Conservation (phyloP, 92 coral and sea anemone species). For the Phenganax marumi region DNA sequence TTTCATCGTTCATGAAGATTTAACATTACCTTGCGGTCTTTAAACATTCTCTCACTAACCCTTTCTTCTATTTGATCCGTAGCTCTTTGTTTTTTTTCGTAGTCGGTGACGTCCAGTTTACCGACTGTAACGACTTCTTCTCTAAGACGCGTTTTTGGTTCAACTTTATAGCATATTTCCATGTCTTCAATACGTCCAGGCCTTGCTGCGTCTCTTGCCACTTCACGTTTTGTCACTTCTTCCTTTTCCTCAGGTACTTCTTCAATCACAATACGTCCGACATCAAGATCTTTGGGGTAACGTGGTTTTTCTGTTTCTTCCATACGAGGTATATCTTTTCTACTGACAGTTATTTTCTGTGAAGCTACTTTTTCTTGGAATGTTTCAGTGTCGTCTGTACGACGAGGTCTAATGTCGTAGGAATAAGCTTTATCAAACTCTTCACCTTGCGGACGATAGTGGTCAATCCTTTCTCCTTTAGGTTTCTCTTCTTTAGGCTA, state of each 20-base stretch:
- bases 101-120: slow-evolving; percentile 10
- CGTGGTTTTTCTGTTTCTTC: not conserved
- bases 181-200: slow-evolving; percentile 23
- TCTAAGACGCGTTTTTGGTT: slow-evolving; percentile 9
- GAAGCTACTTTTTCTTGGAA: slow-evolving; percentile 4
- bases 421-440: slow-evolving; percentile 28
- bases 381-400: slow-evolving; percentile 15
- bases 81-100: not conserved
- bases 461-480: slow-evolving; percentile 1
- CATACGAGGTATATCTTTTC: slow-evolving; percentile 10
- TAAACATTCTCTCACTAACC: not conserved
- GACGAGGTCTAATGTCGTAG: not conserved
- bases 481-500: not conserved
- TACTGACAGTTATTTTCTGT: slow-evolving; percentile 18
- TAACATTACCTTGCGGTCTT: slow-evolving; percentile 15
- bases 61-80: slow-evolving; percentile 10
- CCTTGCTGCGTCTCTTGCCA: not conserved
- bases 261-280: slow-evolving; percentile 30
- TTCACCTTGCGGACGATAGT: slow-evolving; percentile 22
- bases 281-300: slow-evolving; percentile 12
- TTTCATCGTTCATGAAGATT: not conserved
- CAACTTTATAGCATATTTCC: slow-evolving; percentile 14
- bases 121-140: slow-evolving; percentile 22
- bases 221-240: slow-evolving; percentile 1
- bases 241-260: slow-evolving; percentile 20